Conservation (phyloP, 2,797 vertebrate genomes). For the Morus bassanus region DNA sequence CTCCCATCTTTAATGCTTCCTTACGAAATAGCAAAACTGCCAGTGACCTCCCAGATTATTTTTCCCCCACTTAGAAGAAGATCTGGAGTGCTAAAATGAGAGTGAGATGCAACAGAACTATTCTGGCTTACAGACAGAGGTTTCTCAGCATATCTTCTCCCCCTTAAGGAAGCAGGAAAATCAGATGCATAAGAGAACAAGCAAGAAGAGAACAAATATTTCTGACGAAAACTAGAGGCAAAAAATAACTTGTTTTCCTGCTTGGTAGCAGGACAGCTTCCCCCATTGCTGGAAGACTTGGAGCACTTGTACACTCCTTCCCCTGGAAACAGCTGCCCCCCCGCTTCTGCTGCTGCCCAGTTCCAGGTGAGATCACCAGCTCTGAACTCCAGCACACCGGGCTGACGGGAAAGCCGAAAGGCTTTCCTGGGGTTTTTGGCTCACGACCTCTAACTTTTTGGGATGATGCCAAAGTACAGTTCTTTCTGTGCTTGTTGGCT, state of each 20-base stretch:
- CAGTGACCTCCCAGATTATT: neutral
- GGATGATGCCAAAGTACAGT: constrained; percentile 34
- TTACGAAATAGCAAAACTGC: neutral
- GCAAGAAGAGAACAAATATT: neutral
- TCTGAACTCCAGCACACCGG: neutral
- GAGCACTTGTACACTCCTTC: neutral
- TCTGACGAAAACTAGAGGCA: neutral
- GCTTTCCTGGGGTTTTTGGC: constrained; percentile 51
- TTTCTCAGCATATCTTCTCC: neutral
- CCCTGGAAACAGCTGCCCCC: neutral
- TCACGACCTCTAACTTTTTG: constrained; percentile 34
- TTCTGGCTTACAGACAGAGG: neutral
- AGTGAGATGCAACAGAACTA: neutral
- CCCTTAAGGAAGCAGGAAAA: neutral
- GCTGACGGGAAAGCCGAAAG: constrained; percentile 55
- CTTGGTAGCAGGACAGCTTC: neutral
- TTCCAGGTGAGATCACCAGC: constrained; percentile 60
- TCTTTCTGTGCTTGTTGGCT: constrained; percentile 47
- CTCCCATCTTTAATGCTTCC: constrained; percentile 9
- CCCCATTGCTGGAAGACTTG: neutral
- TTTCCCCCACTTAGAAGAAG: neutral
- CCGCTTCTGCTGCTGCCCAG: neutral
- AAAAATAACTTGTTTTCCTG: neutral
- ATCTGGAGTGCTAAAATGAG: neutral
- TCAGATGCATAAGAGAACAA: neutral